Evolutionary conservation across 1,140 invertebrate genomes (phyloP).

Genomic region (Rhyzopertha dominica): DNA sequence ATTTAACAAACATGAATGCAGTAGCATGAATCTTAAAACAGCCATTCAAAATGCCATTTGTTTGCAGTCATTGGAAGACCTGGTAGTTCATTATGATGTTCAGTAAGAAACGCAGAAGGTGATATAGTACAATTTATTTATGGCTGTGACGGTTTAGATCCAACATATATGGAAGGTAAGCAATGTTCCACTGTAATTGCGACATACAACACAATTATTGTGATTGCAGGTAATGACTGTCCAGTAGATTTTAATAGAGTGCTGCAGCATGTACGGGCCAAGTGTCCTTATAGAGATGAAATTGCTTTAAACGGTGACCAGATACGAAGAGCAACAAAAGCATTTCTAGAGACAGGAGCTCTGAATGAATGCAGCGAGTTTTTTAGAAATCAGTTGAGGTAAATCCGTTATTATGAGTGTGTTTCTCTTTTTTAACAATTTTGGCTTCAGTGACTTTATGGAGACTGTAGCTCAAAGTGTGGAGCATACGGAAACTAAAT

Average conservation of each 20-base stretch:
- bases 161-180: constrained; percentile 89
- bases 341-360: constrained; percentile 60
- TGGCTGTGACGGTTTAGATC: constrained; percentile 95
- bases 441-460: constrained; percentile 54
- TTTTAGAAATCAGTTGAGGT: constrained; percentile 66
- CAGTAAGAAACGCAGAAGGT: constrained; percentile 89
- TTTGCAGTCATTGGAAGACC: constrained; percentile 82
- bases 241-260: constrained; percentile 82
- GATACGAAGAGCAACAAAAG: constrained; percentile 54
- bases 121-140: constrained; percentile 94
- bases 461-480: constrained; percentile 53
- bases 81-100: constrained; percentile 94
- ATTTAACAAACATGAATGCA: too few species aligned
- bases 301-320: constrained; percentile 56
- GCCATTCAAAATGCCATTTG: too few species aligned
- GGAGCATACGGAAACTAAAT: constrained; percentile 48
- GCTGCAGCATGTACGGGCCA: constrained; percentile 73
- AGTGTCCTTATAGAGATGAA: constrained; percentile 61
- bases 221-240: constrained; percentile 63
- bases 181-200: constrained; percentile 4
- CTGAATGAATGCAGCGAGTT: constrained; percentile 62
- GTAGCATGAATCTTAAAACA: too few species aligned
- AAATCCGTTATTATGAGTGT: constrained; percentile 11
- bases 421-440: constrained; percentile 24
- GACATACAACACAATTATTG: constrained; percentile 6